Percentiles rank a stretch among this genome's conserved stretches.
phyloP scores from a whole-genome alignment of 2,113 vertebrate genomes.

The mouse (Mus musculus) region GRCm39 chr7:81247501-81248000 shows the following conservation, averaged over 20 bases:
- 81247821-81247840: not conserved
- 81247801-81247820: too few relatives aligned
- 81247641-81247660: not conserved
- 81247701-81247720: not conserved
- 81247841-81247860: not conserved
- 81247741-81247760: not conserved
- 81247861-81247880: not conserved
- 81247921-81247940: not conserved
- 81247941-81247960: not conserved
- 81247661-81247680: not conserved
- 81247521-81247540: not conserved
- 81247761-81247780: not conserved
- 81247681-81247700: not conserved
- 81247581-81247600: not conserved
- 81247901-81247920: not conserved
- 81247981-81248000: not conserved
- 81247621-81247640: not conserved
- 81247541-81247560: not conserved
- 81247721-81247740: not conserved
- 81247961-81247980: not conserved
- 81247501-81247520: not conserved
- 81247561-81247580: not conserved
- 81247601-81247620: not conserved
- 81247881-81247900: not conserved
- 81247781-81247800: not conserved